phyloP scores from a whole-genome alignment of 2,113 vertebrate genomes.

The Gambusia holbrooki region DNA sequence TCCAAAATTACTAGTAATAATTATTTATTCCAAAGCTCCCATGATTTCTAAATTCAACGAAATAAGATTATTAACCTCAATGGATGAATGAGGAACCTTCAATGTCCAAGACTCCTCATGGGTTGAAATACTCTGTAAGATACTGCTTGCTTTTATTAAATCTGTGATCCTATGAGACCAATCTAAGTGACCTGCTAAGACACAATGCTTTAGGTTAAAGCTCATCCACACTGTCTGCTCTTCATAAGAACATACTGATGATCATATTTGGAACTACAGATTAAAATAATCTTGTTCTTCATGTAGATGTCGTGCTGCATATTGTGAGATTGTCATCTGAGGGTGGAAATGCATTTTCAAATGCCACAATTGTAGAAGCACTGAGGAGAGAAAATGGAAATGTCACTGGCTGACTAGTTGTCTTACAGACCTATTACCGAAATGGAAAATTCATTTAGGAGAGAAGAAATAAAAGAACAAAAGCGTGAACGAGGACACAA shows the following conservation, averaged over 20 bases:
- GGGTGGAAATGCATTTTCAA: slow-evolving; percentile 72
- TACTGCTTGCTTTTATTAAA: too few relatives aligned
- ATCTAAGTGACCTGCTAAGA: background rate
- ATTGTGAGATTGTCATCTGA: slow-evolving; percentile 74
- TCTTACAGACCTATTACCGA: slow-evolving; percentile 74
- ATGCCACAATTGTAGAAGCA: slow-evolving; percentile 78
- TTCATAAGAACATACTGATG: background rate
- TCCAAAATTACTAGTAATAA: background rate
- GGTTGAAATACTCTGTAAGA: too few relatives aligned
- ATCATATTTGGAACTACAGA: slow-evolving; percentile 32
- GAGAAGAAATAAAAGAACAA: slow-evolving; percentile 67
- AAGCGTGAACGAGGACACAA: slow-evolving; percentile 55
- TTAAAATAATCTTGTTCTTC: slow-evolving; percentile 55
- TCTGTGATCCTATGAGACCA: too few relatives aligned
- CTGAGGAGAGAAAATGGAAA: slow-evolving; percentile 75
- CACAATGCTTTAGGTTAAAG: background rate
- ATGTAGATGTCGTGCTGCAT: slow-evolving; percentile 69
- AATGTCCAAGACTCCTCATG: too few relatives aligned
- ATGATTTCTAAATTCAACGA: background rate
- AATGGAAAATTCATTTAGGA: slow-evolving; percentile 73
- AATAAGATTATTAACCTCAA: background rate
- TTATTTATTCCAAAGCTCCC: background rate
- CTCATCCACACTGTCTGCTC: background rate
- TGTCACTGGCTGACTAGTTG: slow-evolving; percentile 79
- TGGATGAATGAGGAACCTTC: background rate